Conservation (phyloP, 2,888 invertebrate genomes). For the Cryptocheilus praepositus region DNA sequence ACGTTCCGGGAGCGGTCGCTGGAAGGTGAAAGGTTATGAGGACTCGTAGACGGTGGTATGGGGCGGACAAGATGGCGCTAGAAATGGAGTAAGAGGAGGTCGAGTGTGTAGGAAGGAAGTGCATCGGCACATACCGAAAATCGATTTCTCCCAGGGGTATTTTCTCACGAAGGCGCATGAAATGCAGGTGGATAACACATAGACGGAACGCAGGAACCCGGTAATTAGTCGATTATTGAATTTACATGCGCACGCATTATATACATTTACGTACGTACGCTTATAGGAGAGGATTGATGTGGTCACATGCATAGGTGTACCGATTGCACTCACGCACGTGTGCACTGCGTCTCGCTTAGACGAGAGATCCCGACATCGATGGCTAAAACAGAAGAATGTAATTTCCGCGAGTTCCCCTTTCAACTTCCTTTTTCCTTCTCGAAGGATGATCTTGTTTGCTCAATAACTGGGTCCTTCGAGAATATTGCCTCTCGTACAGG, state of each 20-base stretch:
- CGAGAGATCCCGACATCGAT: no score
- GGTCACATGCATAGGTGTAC: neutral
- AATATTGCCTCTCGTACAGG: no score
- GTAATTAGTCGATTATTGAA: conserved; percentile 46
- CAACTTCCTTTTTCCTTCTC: no score
- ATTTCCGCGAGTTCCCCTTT: no score
- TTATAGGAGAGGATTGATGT: no score
- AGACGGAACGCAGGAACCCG: conserved; percentile 20
- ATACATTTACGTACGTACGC: neutral
- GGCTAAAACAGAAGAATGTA: no score
- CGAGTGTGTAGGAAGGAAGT: conserved; percentile 29
- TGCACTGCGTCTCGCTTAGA: no score
- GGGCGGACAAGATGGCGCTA: neutral
- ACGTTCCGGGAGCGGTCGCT: conserved; percentile 14
- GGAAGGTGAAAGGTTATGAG: conserved; percentile 13
- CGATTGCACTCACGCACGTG: no score
- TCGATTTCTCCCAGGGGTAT: conserved; percentile 47
- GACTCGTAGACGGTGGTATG: neutral
- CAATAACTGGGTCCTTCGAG: no score
- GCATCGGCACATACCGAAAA: conserved; percentile 42
- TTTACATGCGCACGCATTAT: no score
- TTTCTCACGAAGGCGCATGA: conserved; percentile 29
- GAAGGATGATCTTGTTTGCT: no score
- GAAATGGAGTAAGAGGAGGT: conserved; percentile 16
- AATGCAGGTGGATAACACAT: conserved; percentile 24